Base-by-base conservation (phyloP, 2,888 invertebrate species). In the Myopa testacea region DNA sequence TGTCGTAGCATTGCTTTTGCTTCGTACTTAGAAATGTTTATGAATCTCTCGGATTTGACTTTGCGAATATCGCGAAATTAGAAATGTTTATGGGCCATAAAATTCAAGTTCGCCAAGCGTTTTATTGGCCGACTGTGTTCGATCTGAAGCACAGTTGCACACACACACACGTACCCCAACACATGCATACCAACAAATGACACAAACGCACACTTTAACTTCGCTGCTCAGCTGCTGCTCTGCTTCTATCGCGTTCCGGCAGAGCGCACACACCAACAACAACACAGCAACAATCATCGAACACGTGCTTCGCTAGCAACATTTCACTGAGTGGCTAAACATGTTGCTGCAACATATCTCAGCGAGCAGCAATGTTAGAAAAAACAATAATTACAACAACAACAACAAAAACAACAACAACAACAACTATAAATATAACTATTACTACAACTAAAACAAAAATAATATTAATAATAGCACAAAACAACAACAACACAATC, bases 301-400 rank as follows among this genome's bases (percentile, higher is more conserved):
- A 38, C 78, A 78, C 78, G 78, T 78, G 78, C 72, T 78, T 52
- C 38, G 4, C 14, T 6, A 60, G 74, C 77, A 77, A 78, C 77
- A 78, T 78, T 70, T 75, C 58, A 52, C 45, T 55, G 62, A 70
- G 40, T 45, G 45, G 10, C 10, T 52, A 52, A n/a, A 14, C 14
- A 34, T 62, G 68, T 40, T 68, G 60, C 68, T 8, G 45, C 58
- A 69, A 75, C 69, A 68, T 58, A 7, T 78, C 67, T 50, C 62
- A 1, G 1, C 1, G 14, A 75, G 52, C 75, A 76, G 76, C 75
- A 78, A 70, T 76, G 75, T 7, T 16, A 16, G 34, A 65, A 26
- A 65, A 3, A 65, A 37, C 12, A 38, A 37, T 26, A 14, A 62
- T 78, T 76, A 75, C 0, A 14, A 14, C 26, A 72, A 4, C 34